These are phyloP conservation scores for Atta cephalotes DNA, from an alignment of 1,140 invertebrate species.

Conservation along the genomic window DNA sequence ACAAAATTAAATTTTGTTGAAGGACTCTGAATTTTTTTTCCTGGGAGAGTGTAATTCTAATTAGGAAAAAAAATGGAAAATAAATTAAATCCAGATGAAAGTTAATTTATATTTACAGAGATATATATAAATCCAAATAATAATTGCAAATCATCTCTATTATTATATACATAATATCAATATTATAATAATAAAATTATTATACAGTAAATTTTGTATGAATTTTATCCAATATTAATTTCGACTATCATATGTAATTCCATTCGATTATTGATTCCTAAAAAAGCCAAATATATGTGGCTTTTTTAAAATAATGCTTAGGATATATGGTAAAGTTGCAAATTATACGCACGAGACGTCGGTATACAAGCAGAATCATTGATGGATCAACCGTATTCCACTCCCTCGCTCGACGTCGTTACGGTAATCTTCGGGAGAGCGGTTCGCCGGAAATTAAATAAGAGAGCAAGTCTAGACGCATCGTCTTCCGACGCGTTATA, in stretches of 20 bases:
- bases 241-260: too few species aligned
- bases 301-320: too few species aligned
- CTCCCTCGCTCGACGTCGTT: slow-evolving; percentile 7
- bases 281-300: too few species aligned
- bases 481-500: slow-evolving; percentile 34
- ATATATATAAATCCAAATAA: neutral
- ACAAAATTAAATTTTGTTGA: too few species aligned
- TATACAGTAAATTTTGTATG: neutral
- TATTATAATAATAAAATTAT: neutral
- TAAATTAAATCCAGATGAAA: too few species aligned
- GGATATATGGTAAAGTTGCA: too few species aligned
- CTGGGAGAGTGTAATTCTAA: too few species aligned
- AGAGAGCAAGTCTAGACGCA: slow-evolving; percentile 47
- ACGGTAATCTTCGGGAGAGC: slow-evolving; percentile 33
- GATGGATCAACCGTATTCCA: slow-evolving; percentile 21
- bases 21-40: too few species aligned
- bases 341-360: neutral
- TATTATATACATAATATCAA: too few species aligned
- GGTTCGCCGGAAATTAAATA: slow-evolving; percentile 70
- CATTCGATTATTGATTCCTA: too few species aligned
- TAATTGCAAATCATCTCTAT: neutral
- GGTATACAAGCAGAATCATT: slow-evolving; percentile 18
- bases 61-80: too few species aligned
- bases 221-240: neutral
- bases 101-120: too few species aligned